Evolutionary conservation across 2,113 vertebrate species (phyloP).

Genomic region (Romanogobio albipinnatus): DNA sequence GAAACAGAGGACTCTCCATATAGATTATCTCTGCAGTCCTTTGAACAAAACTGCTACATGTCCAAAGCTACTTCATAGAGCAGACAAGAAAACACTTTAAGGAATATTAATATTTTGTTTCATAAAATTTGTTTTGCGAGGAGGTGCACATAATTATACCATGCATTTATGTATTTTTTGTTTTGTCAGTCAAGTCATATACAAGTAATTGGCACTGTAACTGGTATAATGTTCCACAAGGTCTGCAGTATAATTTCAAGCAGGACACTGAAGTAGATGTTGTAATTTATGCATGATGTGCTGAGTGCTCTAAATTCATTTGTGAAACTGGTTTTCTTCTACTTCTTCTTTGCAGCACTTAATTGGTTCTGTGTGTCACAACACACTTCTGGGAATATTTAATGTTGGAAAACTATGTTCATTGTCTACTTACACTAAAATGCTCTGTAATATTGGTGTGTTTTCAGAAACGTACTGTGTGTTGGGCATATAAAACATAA

Average conservation of each 20-base stretch:
- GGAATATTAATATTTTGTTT: background rate
- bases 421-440: background rate
- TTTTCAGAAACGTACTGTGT: background rate
- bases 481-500: background rate
- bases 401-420: background rate
- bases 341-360: background rate
- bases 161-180: too few relatives aligned
- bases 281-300: constrained; percentile 1
- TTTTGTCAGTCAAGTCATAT: background rate
- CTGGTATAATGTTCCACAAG: background rate
- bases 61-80: too few relatives aligned
- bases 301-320: constrained; percentile 15
- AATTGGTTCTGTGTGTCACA: constrained; percentile 26
- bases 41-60: background rate
- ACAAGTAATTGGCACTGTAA: background rate
- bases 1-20: background rate
- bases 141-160: too few relatives aligned
- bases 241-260: background rate
- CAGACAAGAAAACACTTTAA: background rate
- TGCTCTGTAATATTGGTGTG: background rate
- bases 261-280: background rate
- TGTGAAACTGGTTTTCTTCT: constrained; percentile 17
- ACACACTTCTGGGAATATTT: constrained; percentile 3
- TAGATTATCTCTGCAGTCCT: background rate
- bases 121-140: background rate